Conservation (phyloP, 1,140 invertebrate genomes). For the Pseudomyrmex gracilis region DNA sequence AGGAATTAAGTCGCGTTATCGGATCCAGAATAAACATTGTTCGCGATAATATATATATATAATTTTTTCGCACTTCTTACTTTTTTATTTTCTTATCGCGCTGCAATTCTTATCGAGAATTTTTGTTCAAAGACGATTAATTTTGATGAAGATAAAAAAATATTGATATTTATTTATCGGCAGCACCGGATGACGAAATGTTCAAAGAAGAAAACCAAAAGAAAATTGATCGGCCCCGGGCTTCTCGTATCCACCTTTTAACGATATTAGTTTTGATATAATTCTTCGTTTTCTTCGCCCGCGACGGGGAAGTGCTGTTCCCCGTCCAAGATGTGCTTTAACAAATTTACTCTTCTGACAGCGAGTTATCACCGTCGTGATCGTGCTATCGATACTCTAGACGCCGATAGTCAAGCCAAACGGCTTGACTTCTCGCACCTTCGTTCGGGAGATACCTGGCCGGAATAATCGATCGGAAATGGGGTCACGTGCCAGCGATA, state of each 20-base stretch:
- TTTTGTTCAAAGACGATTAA: slow-evolving; percentile 7
- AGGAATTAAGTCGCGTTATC: too few relatives aligned
- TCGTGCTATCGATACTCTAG: slow-evolving; percentile 37
- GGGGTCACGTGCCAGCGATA: slow-evolving; percentile 62
- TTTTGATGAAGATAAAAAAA: slow-evolving; percentile 25
- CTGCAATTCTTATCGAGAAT: slow-evolving; percentile 12
- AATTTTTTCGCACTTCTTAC: too few relatives aligned
- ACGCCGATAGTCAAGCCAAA: slow-evolving; percentile 1
- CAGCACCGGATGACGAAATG: neutral
- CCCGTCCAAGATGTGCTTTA: neutral
- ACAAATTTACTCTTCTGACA: slow-evolving; percentile 36
- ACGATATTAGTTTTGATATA: slow-evolving; percentile 35
- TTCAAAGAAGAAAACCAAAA: neutral
- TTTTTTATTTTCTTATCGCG: too few relatives aligned
- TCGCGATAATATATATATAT: too few relatives aligned
- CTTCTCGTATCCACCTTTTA: neutral
- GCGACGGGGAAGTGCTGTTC: neutral
- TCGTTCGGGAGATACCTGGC: slow-evolving; percentile 48
- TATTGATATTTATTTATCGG: slow-evolving; percentile 15
- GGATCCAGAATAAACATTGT: too few relatives aligned
- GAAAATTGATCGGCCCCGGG: slow-evolving; percentile 12
- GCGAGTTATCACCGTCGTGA: slow-evolving; percentile 1
- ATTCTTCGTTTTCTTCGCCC: neutral
- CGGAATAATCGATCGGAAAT: slow-evolving; percentile 62
- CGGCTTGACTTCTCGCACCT: slow-evolving; percentile 53